These are phyloP conservation scores for Gallinago nigripennis DNA, from an alignment of 2,797 vertebrate genomes.

Conservation along the genomic window DNA sequence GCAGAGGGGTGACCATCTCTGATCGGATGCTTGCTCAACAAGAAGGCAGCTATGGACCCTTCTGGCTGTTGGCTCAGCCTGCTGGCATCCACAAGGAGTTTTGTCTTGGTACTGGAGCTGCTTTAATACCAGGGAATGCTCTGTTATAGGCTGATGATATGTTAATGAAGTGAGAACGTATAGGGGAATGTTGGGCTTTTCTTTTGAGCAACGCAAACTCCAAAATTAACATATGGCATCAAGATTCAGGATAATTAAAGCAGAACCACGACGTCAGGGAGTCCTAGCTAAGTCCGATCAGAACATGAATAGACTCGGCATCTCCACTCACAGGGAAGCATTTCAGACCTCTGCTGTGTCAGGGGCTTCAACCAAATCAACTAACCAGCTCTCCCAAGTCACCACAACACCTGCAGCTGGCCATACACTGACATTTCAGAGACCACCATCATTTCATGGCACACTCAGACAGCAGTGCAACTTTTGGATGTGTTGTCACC, in stretches of 20 bases:
- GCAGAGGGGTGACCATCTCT: background rate
- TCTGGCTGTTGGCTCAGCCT: background rate
- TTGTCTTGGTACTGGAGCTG: background rate
- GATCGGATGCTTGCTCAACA: background rate
- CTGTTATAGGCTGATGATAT: background rate
- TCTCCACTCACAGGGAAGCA: background rate
- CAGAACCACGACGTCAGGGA: background rate
- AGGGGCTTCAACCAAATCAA: background rate
- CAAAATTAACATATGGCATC: background rate
- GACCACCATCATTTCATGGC: background rate
- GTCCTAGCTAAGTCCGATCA: background rate
- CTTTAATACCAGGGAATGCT: background rate
- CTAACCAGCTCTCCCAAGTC: background rate
- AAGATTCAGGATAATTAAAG: background rate
- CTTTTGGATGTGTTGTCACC: background rate
- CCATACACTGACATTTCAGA: background rate
- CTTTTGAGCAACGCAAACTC: background rate
- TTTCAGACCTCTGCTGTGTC: background rate
- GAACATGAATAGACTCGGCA: background rate
- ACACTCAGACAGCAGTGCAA: background rate
- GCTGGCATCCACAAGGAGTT: background rate
- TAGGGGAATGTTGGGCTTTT: background rate
- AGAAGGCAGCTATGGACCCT: background rate
- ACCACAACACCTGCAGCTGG: background rate
- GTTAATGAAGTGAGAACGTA: background rate